A percentile compares a stretch with the other conserved stretches of the same genome.
Evolutionary conservation across 2,113 vertebrate genomes (phyloP).

Genomic region (Dasypus novemcinctus): DNA sequence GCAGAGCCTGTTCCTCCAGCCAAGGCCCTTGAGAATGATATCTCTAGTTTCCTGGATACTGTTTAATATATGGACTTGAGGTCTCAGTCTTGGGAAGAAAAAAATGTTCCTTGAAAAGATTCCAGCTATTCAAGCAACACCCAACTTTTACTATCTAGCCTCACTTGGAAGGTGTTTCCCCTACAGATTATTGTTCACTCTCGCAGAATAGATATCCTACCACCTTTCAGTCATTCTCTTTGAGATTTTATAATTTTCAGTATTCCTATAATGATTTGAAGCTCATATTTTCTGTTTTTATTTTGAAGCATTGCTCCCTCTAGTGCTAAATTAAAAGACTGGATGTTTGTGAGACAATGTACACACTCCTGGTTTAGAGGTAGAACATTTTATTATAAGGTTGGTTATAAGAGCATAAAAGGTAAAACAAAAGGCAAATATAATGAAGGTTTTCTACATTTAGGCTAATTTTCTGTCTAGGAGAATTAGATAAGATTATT

Average conservation of each 20-base stretch:
- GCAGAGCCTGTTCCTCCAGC: neutral
- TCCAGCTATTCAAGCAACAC: neutral
- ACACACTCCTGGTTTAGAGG: neutral
- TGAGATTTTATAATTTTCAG: neutral
- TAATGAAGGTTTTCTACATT: neutral
- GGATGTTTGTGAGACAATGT: neutral
- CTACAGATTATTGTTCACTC: neutral
- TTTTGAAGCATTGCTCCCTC: constrained; percentile 46
- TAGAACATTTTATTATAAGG: neutral
- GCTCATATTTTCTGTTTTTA: neutral
- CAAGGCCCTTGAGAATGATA: neutral
- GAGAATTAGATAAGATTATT: neutral
- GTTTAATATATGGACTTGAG: neutral
- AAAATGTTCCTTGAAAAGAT: neutral
- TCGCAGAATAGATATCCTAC: neutral
- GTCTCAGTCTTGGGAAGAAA: neutral
- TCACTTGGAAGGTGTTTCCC: neutral
- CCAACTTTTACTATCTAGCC: neutral
- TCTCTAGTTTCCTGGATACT: neutral
- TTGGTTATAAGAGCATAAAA: neutral
- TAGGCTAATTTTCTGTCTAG: neutral
- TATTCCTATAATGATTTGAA: neutral
- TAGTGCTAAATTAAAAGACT: constrained; percentile 56
- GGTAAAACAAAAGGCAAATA: neutral
- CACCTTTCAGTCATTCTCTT: neutral